Evolutionary conservation across 1,140 invertebrate genomes (phyloP), one percentile per base, ranked within the genome.

Genomic region (Mesaphorura yosii): DNA sequence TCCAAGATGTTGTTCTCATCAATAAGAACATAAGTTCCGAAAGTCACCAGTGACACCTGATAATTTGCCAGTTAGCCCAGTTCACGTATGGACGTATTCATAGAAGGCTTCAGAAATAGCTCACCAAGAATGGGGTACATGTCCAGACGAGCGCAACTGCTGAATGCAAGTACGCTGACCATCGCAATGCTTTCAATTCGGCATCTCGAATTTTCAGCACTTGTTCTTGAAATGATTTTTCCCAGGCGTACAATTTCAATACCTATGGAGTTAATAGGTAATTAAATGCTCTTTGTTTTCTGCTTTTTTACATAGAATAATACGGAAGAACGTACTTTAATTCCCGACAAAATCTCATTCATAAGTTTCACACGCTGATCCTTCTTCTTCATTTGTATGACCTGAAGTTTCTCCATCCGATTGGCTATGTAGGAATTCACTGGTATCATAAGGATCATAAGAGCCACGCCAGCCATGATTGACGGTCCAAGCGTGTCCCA

Each of bases 331-430:
- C 34, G 12, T 27, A 87, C 89, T 76, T 95, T 94, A 49, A 96
- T 95, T 37, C 90, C 90, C 67, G 83, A 88, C 17, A 96, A 75
- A 49, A 95, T 82, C 78, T 96, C 92, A 66, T 91, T 94, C 83
- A 93, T 91, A 22, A 94, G 70, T 68, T 94, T 94, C 0, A 94
- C 88, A 64, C 92, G 75, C 66, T 88, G 80, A 65, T 92, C 88
- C 69, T 92, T 92, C 65, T 82, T 82, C 65, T 88, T 88, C 87
- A 92, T 90, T 68, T 90, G 87, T 56, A 75, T 78, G 25, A 88
- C 84, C 70, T 90, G 86, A 53, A 91, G 72, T 45, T 68, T 67
- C 61, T 71, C 71, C 4, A 76, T 78, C 68, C 83, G 83, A 67
- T 82, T 86, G 1, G 89, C 89, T 57, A 96, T 84, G 41, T 84